Percentiles rank a stretch among this genome's conserved stretches.
phyloP scores from a whole-genome alignment of 2,113 vertebrate species.

The Elephantulus edwardii region DNA sequence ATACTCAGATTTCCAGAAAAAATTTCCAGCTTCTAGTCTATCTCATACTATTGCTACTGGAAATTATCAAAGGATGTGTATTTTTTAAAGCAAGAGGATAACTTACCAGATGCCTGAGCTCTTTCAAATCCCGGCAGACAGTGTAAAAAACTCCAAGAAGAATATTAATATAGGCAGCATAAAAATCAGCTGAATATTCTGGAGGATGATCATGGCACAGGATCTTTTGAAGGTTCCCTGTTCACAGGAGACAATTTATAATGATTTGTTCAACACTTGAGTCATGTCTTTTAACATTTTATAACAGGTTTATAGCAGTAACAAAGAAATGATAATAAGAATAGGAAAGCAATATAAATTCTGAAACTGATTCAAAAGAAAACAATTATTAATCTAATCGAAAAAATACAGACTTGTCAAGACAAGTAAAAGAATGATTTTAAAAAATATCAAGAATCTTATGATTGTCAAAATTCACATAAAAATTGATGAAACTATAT shows the following conservation, averaged over 20 bases:
- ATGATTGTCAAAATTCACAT: background rate
- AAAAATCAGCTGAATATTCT: constrained; percentile 93
- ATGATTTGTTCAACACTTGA: background rate
- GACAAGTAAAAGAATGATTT: background rate
- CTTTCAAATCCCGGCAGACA: constrained; percentile 95
- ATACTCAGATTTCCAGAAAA: constrained; percentile 24
- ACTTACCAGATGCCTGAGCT: constrained; percentile 95
- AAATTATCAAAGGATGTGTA: constrained; percentile 4
- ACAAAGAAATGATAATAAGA: constrained; percentile 15
- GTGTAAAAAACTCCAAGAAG: constrained; percentile 97
- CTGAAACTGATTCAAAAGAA: background rate
- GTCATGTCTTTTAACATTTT: background rate
- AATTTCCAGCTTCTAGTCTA: constrained; percentile 8
- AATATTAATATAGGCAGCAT: constrained; percentile 95
- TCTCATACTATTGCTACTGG: background rate
- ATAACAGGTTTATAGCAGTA: constrained; percentile 36
- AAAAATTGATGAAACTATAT: background rate
- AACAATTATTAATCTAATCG: background rate
- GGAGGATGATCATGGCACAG: constrained; percentile 90
- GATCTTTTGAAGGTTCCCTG: constrained; percentile 94
- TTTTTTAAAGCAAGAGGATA: background rate
- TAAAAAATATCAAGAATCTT: constrained; percentile 38
- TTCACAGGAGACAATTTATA: constrained; percentile 59
- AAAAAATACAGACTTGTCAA: constrained; percentile 20
- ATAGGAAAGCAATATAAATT: constrained; percentile 20